Percentiles rank a stretch among this genome's conserved stretches.
These are phyloP conservation scores for Pristionchus fissidentatus DNA, from an alignment of 2,888 invertebrate genomes.

Conservation along the genomic window DNA sequence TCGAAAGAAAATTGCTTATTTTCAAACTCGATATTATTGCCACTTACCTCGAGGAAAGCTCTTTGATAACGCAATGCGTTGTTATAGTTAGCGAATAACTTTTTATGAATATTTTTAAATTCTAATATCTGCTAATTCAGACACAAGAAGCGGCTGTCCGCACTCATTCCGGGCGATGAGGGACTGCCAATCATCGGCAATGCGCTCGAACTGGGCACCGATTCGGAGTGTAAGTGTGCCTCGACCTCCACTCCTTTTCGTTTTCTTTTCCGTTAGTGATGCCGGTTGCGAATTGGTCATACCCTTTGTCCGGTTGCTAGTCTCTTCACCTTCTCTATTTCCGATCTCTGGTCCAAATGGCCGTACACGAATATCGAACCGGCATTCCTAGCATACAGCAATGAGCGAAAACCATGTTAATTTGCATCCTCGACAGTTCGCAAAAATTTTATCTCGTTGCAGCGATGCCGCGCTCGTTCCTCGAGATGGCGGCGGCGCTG, in stretches of 20 bases:
- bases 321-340: too few species aligned
- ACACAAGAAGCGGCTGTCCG: background rate
- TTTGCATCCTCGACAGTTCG: too few species aligned
- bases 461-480: background rate
- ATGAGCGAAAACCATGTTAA: too few species aligned
- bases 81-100: too few species aligned
- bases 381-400: too few species aligned
- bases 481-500: background rate
- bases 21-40: too few species aligned
- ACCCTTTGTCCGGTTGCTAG: too few species aligned
- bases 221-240: background rate
- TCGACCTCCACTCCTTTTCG: background rate
- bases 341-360: too few species aligned
- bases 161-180: constrained; percentile 27
- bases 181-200: constrained; percentile 3
- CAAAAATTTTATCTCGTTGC: background rate
- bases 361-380: too few species aligned
- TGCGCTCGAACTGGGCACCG: background rate
- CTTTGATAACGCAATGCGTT: too few species aligned
- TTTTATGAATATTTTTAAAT: background rate
- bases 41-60: too few species aligned
- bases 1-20: background rate
- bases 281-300: too few species aligned
- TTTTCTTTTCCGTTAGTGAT: background rate
- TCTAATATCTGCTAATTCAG: background rate